These are phyloP conservation scores for Haemorhous mexicanus DNA, from an alignment of 2,113 vertebrate species.

Conservation along the genomic window DNA sequence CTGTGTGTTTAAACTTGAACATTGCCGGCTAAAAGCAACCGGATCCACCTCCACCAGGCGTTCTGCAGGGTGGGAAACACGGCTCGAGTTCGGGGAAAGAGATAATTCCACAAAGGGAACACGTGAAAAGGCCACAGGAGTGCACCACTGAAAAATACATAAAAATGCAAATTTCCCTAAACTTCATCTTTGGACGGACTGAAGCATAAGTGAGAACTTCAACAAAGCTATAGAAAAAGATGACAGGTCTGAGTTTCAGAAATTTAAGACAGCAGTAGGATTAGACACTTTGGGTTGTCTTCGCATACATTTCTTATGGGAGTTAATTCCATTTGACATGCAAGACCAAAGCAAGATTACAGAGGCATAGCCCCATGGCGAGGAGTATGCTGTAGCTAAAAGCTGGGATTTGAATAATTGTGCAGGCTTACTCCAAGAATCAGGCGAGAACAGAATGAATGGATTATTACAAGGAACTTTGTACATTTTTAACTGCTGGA, in stretches of 20 bases:
- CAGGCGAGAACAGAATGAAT: slow-evolving; percentile 98
- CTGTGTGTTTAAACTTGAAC: background rate
- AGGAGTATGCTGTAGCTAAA: slow-evolving; percentile 99
- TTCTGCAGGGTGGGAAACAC: slow-evolving; percentile 46
- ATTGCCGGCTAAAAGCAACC: background rate
- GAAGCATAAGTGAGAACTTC: slow-evolving; percentile 79
- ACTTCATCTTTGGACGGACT: slow-evolving; percentile 76
- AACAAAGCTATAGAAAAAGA: slow-evolving; percentile 82
- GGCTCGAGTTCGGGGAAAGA: background rate
- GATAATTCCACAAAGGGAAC: slow-evolving; percentile 60
- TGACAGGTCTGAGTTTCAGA: slow-evolving; percentile 98
- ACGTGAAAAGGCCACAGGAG: slow-evolving; percentile 67
- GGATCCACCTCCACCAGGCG: slow-evolving; percentile 38
- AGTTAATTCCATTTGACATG: slow-evolving; percentile 99
- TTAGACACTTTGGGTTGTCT: slow-evolving; percentile 97
- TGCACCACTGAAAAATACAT: slow-evolving; percentile 70
- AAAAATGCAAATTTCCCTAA: slow-evolving; percentile 80
- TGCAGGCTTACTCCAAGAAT: slow-evolving; percentile 96
- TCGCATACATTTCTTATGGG: slow-evolving; percentile 98
- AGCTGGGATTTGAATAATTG: slow-evolving; percentile 99
- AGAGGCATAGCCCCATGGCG: slow-evolving; percentile 94
- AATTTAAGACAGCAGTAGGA: slow-evolving; percentile 94
- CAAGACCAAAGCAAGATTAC: slow-evolving; percentile 99
- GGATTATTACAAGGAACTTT: slow-evolving; percentile 96
- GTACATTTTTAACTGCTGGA: slow-evolving; percentile 91